phyloP scores from a whole-genome alignment of 1,140 invertebrate genomes.

The Drosophila lacteicornis region DNA sequence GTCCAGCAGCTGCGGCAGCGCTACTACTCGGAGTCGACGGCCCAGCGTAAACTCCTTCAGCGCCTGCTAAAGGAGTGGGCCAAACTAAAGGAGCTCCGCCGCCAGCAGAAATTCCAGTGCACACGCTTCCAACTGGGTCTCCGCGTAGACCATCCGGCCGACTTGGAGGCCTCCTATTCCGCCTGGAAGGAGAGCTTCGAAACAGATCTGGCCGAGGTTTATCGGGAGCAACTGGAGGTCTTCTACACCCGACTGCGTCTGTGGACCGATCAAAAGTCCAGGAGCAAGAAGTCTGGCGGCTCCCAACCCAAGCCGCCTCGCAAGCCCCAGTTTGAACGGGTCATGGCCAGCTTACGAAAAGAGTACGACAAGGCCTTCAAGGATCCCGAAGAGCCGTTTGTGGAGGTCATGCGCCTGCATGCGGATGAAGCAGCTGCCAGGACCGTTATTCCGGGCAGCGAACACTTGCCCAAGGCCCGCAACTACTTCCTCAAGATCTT shows the following conservation, averaged over 20 bases:
- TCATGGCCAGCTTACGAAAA: conserved; percentile 70
- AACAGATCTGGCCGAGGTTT: conserved; percentile 81
- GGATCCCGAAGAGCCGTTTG: conserved; percentile 85
- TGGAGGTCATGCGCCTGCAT: conserved; percentile 80
- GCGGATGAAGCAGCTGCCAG: conserved; percentile 34
- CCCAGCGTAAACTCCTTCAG: conserved; percentile 70
- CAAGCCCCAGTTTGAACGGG: conserved; percentile 75
- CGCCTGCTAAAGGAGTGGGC: conserved; percentile 83
- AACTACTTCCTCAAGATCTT: conserved; percentile 78
- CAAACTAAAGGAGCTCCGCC: conserved; percentile 79
- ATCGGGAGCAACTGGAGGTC: conserved; percentile 74
- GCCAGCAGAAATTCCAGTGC: conserved; percentile 74
- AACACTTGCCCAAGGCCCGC: conserved; percentile 51
- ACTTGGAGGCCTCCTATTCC: conserved; percentile 35
- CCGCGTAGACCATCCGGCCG: conserved; percentile 59
- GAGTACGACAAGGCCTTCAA: conserved; percentile 84
- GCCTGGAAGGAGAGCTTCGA: conserved; percentile 75
- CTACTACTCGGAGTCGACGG: conserved; percentile 77
- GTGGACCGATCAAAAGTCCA: conserved; percentile 29
- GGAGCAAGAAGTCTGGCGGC: not conserved
- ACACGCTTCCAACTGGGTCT: conserved; percentile 84
- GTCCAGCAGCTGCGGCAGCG: conserved; percentile 75
- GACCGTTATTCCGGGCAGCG: conserved; percentile 1
- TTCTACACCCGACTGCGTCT: conserved; percentile 73
- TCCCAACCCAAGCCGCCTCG: conserved; percentile 42